Conservation (phyloP, 1,140 invertebrate genomes). For the Patella vulgata region DNA sequence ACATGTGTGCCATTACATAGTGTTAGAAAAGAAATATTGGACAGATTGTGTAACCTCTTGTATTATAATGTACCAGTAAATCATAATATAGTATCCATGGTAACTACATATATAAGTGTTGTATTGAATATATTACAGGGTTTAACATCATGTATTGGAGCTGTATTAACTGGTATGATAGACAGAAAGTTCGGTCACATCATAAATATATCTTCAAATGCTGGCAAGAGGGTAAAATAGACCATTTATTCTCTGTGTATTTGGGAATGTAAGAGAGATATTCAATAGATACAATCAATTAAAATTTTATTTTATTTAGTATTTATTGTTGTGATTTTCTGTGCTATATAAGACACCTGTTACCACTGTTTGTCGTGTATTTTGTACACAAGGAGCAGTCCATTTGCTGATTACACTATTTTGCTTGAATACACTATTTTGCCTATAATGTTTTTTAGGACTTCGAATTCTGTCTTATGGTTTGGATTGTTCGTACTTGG, state of each 20-base stretch:
- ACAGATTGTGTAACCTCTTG: neutral
- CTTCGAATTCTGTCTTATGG: too few species aligned
- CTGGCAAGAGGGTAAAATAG: constrained; percentile 61
- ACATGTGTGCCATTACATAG: neutral
- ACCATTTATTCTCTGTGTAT: too few species aligned
- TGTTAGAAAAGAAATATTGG: neutral
- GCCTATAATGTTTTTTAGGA: too few species aligned
- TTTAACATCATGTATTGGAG: constrained; percentile 66
- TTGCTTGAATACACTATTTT: too few species aligned
- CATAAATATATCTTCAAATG: constrained; percentile 69
- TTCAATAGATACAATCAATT: neutral
- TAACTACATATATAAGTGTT: too few species aligned
- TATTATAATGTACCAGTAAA: too few species aligned
- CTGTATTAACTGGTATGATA: constrained; percentile 66
- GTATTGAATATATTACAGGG: constrained; percentile 56
- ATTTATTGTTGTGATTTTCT: neutral
- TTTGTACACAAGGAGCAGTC: too few species aligned
- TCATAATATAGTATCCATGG: too few species aligned
- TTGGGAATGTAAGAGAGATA: neutral
- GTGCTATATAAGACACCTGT: too few species aligned
- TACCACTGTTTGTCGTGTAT: too few species aligned
- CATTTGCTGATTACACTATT: too few species aligned
- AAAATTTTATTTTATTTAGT: neutral
- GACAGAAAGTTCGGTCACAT: constrained; percentile 65
- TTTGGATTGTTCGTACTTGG: too few species aligned